These are phyloP conservation scores for Cardinalis cardinalis DNA, from an alignment of 2,113 vertebrate species.

Conservation along the genomic window DNA sequence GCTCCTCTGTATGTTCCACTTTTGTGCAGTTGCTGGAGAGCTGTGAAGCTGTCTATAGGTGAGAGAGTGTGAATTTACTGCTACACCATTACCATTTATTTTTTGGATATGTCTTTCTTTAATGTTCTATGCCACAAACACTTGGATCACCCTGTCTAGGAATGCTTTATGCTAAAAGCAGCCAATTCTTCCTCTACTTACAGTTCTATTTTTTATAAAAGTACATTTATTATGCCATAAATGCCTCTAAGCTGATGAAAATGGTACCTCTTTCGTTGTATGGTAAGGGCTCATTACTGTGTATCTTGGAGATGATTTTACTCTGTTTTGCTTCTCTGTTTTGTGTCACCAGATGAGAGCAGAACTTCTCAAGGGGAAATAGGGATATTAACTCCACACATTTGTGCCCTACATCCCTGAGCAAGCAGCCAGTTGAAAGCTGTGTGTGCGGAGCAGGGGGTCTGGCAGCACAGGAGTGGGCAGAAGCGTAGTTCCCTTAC, in stretches of 20 bases:
- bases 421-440: background rate
- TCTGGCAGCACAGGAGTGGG: background rate
- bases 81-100: background rate
- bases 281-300: background rate
- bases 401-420: background rate
- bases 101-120: background rate
- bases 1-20: background rate
- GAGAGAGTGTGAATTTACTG: background rate
- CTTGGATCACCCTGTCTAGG: background rate
- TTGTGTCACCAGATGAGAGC: background rate
- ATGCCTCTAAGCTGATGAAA: background rate
- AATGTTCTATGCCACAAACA: background rate
- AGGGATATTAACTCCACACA: accelerated
- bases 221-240: background rate
- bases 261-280: background rate
- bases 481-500: background rate
- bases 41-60: background rate
- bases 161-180: conserved; percentile 11
- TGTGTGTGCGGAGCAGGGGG: background rate
- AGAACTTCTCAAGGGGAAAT: background rate
- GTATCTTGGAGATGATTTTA: background rate
- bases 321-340: background rate
- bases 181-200: background rate
- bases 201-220: background rate
- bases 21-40: background rate